Conservation (phyloP, 2,888 invertebrate genomes). For the Hyposoter dolosus region DNA sequence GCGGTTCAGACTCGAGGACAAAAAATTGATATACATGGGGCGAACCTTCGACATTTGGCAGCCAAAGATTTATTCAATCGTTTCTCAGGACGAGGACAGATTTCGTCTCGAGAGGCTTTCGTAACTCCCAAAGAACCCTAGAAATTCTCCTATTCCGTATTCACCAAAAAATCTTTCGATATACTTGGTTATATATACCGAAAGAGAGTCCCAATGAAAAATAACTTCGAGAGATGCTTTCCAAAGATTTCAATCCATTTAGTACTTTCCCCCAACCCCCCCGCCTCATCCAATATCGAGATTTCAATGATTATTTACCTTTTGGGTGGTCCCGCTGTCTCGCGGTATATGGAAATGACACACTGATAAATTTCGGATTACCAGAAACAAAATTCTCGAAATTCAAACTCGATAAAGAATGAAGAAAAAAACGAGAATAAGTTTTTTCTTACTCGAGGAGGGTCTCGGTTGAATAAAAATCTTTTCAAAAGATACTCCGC, state of each 20-base stretch:
- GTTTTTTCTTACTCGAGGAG: background rate
- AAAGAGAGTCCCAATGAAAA: conserved; percentile 15
- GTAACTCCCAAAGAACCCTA: background rate
- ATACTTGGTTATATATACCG: background rate
- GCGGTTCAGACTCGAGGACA: conserved; percentile 5
- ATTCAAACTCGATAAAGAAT: conserved; percentile 11
- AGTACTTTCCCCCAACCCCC: background rate
- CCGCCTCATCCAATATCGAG: background rate
- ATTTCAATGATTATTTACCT: conserved; percentile 31
- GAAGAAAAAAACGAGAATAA: background rate
- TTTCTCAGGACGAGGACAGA: conserved; percentile 29
- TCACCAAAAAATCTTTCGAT: background rate
- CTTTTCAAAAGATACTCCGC: background rate
- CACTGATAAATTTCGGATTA: background rate
- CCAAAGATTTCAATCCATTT: conserved; percentile 17
- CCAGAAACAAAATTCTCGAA: conserved; percentile 5
- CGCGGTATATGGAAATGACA: conserved; percentile 1
- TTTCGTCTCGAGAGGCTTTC: background rate
- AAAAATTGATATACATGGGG: conserved; percentile 33
- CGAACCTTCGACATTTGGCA: conserved; percentile 24
- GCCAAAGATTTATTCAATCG: conserved; percentile 41
- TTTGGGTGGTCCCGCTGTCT: conserved; percentile 24
- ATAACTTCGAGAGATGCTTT: conserved; percentile 15
- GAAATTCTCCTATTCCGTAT: background rate
- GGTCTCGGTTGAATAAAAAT: background rate